A percentile compares a stretch with the other conserved stretches of the same genome.
Conservation (phyloP, 37 sponge, comb jelly and placozoan genomes). For the Cladorhizidae sp. region DNA sequence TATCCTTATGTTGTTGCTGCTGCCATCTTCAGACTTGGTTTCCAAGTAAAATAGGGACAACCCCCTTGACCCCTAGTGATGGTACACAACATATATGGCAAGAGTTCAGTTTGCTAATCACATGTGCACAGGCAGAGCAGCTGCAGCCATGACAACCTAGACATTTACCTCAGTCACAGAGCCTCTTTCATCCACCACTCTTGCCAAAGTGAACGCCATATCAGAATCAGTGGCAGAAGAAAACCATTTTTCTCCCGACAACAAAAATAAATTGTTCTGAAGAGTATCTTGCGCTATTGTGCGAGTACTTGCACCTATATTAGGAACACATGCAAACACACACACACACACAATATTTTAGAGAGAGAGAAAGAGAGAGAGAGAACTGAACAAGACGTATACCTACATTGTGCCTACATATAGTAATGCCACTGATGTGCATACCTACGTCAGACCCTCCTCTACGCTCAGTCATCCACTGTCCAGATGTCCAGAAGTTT, state of each 20-base stretch:
- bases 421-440: background rate
- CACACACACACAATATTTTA: background rate
- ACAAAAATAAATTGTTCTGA: constrained; percentile 37
- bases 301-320: constrained; percentile 71
- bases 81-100: too few species aligned
- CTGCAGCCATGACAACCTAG: background rate
- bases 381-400: background rate
- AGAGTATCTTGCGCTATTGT: constrained; percentile 69
- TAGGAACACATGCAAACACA: too few species aligned
- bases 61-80: constrained; percentile 52
- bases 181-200: constrained; percentile 51
- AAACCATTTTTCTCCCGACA: constrained; percentile 97
- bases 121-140: background rate
- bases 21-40: constrained; percentile 44
- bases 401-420: background rate
- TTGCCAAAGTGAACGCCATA: constrained; percentile 89
- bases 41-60: constrained; percentile 86
- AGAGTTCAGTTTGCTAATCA: too few species aligned
- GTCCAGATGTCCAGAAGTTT: constrained; percentile 96
- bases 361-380: background rate
- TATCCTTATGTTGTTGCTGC: constrained; percentile 56
- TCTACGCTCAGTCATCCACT: constrained; percentile 97
- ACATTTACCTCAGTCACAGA: constrained; percentile 30
- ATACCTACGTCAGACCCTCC: constrained; percentile 98
- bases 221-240: constrained; percentile 93